Evolutionary conservation across 53 echinoderm and acorn worm genomes (phyloP).

Genomic region (Glandiceps talaboti): DNA sequence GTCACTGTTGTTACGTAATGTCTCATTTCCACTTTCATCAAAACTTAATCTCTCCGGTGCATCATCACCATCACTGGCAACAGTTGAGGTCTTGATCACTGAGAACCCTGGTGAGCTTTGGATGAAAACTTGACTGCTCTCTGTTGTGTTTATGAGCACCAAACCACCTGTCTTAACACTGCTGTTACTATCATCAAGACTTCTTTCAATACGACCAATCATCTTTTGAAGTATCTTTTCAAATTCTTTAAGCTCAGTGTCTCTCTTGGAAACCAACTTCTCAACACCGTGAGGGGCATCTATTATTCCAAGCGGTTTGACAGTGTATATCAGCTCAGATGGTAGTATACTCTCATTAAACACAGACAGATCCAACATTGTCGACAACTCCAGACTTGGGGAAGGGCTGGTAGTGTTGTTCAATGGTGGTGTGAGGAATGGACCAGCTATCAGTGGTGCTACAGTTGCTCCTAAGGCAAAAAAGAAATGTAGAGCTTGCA

Average conservation of each 20-base stretch:
- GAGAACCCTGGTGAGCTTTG: too few relatives aligned
- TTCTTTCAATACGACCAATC: not conserved
- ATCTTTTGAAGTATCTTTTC: not conserved
- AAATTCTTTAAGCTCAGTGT: not conserved
- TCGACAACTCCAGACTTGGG: too few relatives aligned
- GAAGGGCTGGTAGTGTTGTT: not conserved
- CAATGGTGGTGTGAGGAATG: not conserved
- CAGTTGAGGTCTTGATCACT: too few relatives aligned
- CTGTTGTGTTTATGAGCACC: not conserved
- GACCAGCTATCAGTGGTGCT: not conserved
- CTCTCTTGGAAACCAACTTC: not conserved
- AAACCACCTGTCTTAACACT: not conserved
- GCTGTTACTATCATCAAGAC: not conserved
- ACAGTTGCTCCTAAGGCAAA: not conserved
- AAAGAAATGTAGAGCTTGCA: not conserved
- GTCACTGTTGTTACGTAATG: too few relatives aligned
- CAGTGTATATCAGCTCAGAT: not conserved
- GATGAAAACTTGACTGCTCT: not conserved
- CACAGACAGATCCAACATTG: not conserved
- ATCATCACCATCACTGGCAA: too few relatives aligned
- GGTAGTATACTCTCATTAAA: not conserved
- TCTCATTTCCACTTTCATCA: too few relatives aligned
- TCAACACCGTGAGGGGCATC: not conserved
- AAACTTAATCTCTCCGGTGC: too few relatives aligned
- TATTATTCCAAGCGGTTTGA: not conserved